These are phyloP conservation scores for Rotaria sp. DNA, from an alignment of 2,888 invertebrate species.

Conservation along the genomic window DNA sequence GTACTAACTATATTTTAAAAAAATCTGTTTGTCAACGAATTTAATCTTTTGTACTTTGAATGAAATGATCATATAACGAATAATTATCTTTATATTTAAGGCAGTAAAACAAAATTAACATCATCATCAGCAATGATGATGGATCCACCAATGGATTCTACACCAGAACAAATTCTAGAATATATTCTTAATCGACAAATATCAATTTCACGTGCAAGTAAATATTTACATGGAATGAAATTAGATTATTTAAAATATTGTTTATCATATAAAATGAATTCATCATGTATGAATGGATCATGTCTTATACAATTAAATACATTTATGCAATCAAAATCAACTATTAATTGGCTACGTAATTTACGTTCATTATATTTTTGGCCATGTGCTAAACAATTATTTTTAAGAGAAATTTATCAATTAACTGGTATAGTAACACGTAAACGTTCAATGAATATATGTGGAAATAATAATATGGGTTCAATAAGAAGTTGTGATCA, in stretches of 20 bases:
- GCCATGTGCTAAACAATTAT: neutral
- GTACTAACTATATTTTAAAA: too few species aligned
- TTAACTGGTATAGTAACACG: neutral
- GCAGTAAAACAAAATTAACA: neutral
- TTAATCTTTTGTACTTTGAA: too few species aligned
- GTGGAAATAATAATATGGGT: neutral
- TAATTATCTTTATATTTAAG: neutral
- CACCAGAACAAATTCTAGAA: neutral
- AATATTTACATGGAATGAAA: neutral
- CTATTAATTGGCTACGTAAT: neutral
- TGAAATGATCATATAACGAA: too few species aligned
- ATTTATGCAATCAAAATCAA: conserved; percentile 21
- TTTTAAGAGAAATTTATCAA: neutral
- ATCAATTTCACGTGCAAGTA: neutral
- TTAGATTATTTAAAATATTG: neutral
- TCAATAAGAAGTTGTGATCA: conserved; percentile 8
- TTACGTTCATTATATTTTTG: conserved; percentile 6
- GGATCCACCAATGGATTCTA: neutral
- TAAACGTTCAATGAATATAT: neutral
- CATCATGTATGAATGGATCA: neutral
- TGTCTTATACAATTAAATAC: neutral
- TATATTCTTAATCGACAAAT: neutral
- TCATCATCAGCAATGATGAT: neutral
- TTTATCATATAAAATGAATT: neutral
- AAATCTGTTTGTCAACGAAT: too few species aligned